Percentiles rank a stretch among this genome's conserved stretches.
Evolutionary conservation across 1,140 invertebrate genomes (phyloP).

Genomic region (Drosophila murphyi): DNA sequence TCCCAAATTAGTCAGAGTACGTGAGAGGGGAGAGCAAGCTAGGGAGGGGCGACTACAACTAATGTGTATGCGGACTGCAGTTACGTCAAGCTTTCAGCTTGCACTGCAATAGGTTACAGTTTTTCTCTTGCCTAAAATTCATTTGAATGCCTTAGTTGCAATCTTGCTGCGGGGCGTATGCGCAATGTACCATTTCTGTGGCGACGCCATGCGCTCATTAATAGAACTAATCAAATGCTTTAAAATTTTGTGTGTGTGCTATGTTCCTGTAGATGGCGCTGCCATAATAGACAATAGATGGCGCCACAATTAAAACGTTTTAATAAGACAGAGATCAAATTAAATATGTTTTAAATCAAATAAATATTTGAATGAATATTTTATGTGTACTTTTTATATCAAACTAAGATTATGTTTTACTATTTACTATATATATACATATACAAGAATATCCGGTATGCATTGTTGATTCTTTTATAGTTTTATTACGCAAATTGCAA

Average conservation of each 20-base stretch:
- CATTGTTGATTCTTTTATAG: no score
- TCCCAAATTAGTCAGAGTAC: conserved; percentile 31
- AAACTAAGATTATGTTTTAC: no score
- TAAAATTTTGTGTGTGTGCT: not conserved
- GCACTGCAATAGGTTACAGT: not conserved
- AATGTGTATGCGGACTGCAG: not conserved
- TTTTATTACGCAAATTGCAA: no score
- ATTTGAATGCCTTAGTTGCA: not conserved
- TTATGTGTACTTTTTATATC: no score
- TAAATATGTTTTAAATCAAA: no score
- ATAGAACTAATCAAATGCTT: not conserved
- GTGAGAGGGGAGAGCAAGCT: not conserved
- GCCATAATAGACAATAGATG: not conserved
- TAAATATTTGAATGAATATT: no score
- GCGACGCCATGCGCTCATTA: not conserved
- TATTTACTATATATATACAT: no score
- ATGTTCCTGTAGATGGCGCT: not conserved
- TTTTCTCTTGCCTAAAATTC: not conserved
- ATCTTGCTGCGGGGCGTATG: conserved; percentile 15
- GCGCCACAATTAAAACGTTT: not conserved
- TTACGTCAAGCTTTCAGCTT: conserved; percentile 22
- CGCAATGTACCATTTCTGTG: conserved; percentile 10
- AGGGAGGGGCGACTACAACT: conserved; percentile 1
- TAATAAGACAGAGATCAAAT: no score
- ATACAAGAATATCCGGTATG: no score